phyloP scores from a whole-genome alignment of 2,797 vertebrate species.

The Ammospiza maritima region DNA sequence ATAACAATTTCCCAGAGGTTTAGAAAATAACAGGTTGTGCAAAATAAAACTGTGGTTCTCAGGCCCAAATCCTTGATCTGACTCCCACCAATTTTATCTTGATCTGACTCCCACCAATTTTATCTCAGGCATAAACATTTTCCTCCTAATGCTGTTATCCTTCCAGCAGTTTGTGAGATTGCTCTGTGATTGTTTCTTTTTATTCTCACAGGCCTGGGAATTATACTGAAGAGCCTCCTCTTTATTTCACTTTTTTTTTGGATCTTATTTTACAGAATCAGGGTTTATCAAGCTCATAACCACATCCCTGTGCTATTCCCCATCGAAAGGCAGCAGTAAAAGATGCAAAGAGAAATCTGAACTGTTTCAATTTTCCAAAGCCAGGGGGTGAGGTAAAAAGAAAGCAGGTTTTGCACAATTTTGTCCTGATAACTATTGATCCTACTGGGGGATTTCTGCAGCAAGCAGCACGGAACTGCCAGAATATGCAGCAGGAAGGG shows the following conservation, averaged over 20 bases:
- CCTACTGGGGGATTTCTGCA: not conserved
- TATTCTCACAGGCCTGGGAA: not conserved
- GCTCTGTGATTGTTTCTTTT: not conserved
- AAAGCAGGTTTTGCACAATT: not conserved
- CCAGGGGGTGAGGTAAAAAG: not conserved
- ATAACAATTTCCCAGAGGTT: not conserved
- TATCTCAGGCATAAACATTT: not conserved
- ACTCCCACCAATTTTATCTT: not conserved
- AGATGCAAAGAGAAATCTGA: not conserved
- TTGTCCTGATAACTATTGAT: conserved; percentile 24
- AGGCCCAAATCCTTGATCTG: not conserved
- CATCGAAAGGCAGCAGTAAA: not conserved
- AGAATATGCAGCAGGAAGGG: conserved; percentile 6
- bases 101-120: not conserved
- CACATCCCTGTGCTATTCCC: rapidly evolving
- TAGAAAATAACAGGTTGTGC: not conserved
- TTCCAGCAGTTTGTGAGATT: not conserved
- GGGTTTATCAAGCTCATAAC: not conserved
- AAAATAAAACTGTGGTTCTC: not conserved
- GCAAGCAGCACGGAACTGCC: not conserved
- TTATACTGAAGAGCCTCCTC: not conserved
- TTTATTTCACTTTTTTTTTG: not conserved
- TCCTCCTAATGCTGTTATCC: not conserved
- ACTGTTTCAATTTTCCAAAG: not conserved
- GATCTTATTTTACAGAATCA: not conserved